Evolutionary conservation across 2,113 vertebrate genomes (phyloP), one percentile per base, ranked within the genome.

Genomic region (Propithecus coquereli): DNA sequence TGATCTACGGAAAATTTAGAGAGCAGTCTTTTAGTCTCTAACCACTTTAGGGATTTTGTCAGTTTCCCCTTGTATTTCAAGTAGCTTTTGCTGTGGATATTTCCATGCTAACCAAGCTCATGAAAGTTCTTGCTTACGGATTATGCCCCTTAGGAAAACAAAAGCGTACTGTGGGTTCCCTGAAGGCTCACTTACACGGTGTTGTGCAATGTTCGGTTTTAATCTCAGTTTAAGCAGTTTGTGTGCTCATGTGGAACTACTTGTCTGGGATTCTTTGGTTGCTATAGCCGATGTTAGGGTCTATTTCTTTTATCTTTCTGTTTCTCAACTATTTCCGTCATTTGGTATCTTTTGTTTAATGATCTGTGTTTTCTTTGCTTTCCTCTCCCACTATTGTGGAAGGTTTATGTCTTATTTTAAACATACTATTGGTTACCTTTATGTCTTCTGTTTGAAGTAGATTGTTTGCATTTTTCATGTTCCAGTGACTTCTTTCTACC

Each of bases 81-180:
- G 9, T 54, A 30, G 7, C 17, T 76, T 83, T 89, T 87, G 37
- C 40, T 50, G 65, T 25, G 37, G n/a, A 0, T 57, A 1, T 70
- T 65, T 37, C 22, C 68, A 52, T 87, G 34, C 74, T 65, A 12
- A 45, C 68, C 74, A 43, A 71, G 47, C 34, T 91, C 40, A 3
- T 94, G 1, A 22, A 82, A 43, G 34, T 50, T 90, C 50, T 65
- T 70, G 32, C 32, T 22, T 70, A 1, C 10, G 30, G 81, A 27
- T 77, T 47, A 8, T 11, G 30, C 18, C 45, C 18, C 1, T 18
- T 50, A 23, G 81, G 13, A 16, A 18, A 43, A 27, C 45, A 54
- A 11, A 27, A 13, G 66, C 37, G 4, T 6, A 11, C 37, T 27
- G 0, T 6, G 50, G 20, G 37, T 71, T n/a, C 57, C 22, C 6